Percentiles rank a stretch among this genome's conserved stretches.
Evolutionary conservation across 2,888 invertebrate genomes (phyloP).

Genomic region (Melinaea menophilus): DNA sequence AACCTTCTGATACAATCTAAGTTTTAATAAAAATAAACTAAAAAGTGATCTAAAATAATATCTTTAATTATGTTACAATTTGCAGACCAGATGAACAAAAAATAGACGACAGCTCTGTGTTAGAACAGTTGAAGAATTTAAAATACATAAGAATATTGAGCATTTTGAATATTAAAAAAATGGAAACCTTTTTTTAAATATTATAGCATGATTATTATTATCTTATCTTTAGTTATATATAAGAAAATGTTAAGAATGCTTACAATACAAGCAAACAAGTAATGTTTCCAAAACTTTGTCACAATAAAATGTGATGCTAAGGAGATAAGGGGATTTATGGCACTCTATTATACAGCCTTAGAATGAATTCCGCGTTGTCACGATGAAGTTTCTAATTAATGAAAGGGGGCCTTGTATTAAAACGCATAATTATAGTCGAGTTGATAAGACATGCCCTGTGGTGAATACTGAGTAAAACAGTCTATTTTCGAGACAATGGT

Average conservation of each 20-base stretch:
- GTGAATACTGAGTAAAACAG: conserved; percentile 19
- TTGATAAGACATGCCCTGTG: conserved; percentile 28
- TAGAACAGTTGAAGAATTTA: no score
- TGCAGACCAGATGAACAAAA: no score
- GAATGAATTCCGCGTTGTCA: conserved; percentile 41
- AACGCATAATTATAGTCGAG: conserved; percentile 29
- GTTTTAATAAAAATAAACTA: no score
- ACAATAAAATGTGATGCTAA: conserved; percentile 41
- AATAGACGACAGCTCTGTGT: no score
- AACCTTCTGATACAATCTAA: no score
- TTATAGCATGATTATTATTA: no score
- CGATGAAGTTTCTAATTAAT: conserved; percentile 54
- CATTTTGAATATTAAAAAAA: no score
- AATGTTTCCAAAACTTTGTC: conserved; percentile 37
- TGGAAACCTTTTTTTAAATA: no score
- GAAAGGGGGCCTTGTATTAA: conserved; percentile 37
- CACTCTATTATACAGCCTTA: conserved; percentile 42
- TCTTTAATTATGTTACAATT: no score
- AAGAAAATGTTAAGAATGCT: conserved; percentile 23
- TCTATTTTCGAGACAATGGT: conserved; percentile 13
- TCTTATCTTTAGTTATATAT: background rate
- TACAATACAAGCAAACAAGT: conserved; percentile 28
- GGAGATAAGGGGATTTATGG: conserved; percentile 44
- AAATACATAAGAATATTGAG: no score
- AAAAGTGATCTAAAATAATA: no score